phyloP scores from a whole-genome alignment of 2,888 invertebrate species.

The Eupithecia tripunctaria region DNA sequence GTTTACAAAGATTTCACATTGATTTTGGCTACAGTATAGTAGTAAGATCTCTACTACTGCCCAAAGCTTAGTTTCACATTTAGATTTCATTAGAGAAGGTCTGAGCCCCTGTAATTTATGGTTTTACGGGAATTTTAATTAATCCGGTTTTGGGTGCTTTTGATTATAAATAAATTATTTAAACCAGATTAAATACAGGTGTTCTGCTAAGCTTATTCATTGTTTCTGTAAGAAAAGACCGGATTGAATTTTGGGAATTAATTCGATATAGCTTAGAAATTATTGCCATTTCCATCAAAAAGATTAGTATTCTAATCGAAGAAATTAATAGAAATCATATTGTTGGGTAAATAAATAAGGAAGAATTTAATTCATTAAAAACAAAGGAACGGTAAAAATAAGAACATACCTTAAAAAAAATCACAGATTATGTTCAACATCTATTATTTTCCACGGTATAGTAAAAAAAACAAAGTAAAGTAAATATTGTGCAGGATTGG shows the following conservation, averaged over 20 bases:
- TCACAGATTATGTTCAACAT: no score
- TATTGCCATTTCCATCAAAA: no score
- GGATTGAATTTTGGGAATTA: neutral
- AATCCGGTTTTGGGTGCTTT: conserved; percentile 28
- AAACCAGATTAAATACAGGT: neutral
- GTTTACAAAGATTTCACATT: no score
- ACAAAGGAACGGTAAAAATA: neutral
- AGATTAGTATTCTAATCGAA: no score
- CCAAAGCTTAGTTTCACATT: conserved; percentile 33
- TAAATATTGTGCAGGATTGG: neutral
- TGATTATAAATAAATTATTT: neutral
- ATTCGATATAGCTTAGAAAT: neutral
- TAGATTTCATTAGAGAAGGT: conserved; percentile 41
- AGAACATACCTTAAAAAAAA: neutral
- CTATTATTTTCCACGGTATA: neutral
- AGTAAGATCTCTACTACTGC: neutral
- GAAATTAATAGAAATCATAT: no score
- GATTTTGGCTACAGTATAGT: neutral
- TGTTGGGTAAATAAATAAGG: neutral
- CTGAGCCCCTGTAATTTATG: conserved; percentile 37
- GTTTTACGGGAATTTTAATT: conserved; percentile 41
- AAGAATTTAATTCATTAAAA: neutral
- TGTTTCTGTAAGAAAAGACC: neutral
- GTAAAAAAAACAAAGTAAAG: neutral
- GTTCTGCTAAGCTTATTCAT: neutral